A percentile compares a stretch with the other conserved stretches of the same genome.
Evolutionary conservation across 53 echinoderm and acorn worm genomes (phyloP).

Genomic region (Temnopleurus reevesii): DNA sequence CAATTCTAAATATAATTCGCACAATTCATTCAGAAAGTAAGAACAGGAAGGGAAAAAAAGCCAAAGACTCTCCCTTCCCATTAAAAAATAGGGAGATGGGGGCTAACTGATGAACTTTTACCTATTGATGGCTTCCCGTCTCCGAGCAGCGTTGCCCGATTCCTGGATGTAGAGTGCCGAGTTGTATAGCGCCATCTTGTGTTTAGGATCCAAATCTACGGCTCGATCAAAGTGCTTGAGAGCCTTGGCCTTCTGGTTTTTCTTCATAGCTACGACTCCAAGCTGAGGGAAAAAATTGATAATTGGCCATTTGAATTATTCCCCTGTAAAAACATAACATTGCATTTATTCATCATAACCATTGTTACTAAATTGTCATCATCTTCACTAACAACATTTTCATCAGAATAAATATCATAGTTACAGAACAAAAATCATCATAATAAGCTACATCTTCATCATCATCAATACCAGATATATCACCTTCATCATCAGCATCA

Average conservation of each 20-base stretch:
- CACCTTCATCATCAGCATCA: neutral
- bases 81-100: too few relatives aligned
- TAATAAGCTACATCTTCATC: neutral
- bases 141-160: conserved; percentile 25
- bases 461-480: conserved; percentile 27
- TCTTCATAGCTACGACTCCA: conserved; percentile 38
- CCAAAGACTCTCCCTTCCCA: too few relatives aligned
- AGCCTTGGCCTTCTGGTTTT: conserved; percentile 35
- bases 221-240: conserved; percentile 60
- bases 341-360: neutral
- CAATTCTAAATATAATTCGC: too few relatives aligned
- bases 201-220: conserved; percentile 43
- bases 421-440: conserved; percentile 15
- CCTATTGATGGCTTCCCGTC: conserved; percentile 55
- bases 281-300: conserved; percentile 8
- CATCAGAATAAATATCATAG: conserved; percentile 7
- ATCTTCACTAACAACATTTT: neutral
- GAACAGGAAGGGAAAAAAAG: too few relatives aligned
- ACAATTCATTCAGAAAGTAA: too few relatives aligned
- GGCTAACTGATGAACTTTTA: too few relatives aligned
- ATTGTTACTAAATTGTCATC: neutral
- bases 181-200: conserved; percentile 51
- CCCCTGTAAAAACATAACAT: too few relatives aligned
- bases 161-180: conserved; percentile 62
- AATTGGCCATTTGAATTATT: neutral